Base-by-base conservation (phyloP, 2,797 vertebrate species). In the Sylvilagus floridanus region DNA sequence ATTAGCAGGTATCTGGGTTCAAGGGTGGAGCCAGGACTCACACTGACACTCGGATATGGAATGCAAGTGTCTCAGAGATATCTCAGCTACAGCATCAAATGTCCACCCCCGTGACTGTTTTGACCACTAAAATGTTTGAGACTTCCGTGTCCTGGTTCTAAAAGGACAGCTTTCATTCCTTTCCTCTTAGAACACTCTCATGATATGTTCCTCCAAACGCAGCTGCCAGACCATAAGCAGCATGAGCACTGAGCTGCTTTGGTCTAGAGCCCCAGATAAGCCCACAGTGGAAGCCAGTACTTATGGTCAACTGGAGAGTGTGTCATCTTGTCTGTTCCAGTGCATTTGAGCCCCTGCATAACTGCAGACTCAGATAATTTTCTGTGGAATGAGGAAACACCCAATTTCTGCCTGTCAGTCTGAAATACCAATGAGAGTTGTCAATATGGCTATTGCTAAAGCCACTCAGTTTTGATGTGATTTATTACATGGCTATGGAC, bases 391-490 rank as follows among this genome's bases (percentile, higher is more conserved):
- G 65, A 92, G 84, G 16, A 68, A 57, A 32, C 12, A 60, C 35
- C 30, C 28, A n/a, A 14, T 5, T 77, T 6, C 35, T 65, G n/a
- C 37, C 37, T 63, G 52, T 79, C 47, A 87, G 57, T 2, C 26
- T 76, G 42, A 4, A 7, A 89, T 57, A 81, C 62, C 68, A 22
- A 4, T 69, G 22, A 73, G 32, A 32, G n/a, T 63, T 68, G 47
- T 17, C 42, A 72, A 79, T 14, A 72, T 42, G n/a, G 35, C 35
- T 75, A n/a, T 52, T 57, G 47, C 30, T 37, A 42, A 82, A 91
- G 24, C 2, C 60, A 86, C 37, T 86, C 14, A 28, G 73, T 60
- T 94, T 91, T 86, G 30, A 94, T 24, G 4, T 95, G 47, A 21
- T 66, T 78, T 50, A 88, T 86, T 63, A 60, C 17, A 71, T 8